Conservation (phyloP, 2,113 vertebrate species). For the Corythaixoides concolor region DNA sequence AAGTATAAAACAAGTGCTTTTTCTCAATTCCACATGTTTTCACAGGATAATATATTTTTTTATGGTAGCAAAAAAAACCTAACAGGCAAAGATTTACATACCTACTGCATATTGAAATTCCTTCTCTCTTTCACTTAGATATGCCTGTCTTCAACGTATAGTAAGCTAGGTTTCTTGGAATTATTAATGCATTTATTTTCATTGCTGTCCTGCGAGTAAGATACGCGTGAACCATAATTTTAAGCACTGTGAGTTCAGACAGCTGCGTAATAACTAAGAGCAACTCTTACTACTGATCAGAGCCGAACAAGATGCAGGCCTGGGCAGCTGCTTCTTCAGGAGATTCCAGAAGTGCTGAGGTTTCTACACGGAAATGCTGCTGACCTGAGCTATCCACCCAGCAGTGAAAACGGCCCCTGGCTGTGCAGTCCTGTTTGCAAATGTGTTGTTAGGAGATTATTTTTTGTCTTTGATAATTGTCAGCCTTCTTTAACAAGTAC, state of each 20-base stretch:
- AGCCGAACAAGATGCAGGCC: neutral
- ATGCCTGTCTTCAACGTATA: neutral
- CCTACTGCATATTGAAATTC: neutral
- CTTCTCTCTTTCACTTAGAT: neutral
- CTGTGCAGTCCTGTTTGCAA: neutral
- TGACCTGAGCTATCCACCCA: neutral
- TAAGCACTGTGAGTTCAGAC: neutral
- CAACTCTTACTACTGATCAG: neutral
- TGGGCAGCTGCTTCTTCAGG: neutral
- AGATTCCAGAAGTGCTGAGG: neutral
- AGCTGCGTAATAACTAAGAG: neutral
- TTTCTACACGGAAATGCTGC: neutral
- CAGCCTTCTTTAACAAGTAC: neutral
- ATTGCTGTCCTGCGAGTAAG: neutral
- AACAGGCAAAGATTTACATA: neutral
- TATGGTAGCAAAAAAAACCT: neutral
- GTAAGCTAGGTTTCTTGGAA: neutral
- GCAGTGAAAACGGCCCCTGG: neutral
- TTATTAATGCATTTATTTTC: neutral
- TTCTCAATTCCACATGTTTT: neutral
- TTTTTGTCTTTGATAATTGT: neutral
- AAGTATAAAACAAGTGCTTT: neutral
- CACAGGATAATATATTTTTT: neutral
- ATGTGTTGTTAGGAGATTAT: neutral
- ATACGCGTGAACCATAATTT: neutral